Conservation (phyloP, 2,888 invertebrate species). For the Crioceris asparagi region DNA sequence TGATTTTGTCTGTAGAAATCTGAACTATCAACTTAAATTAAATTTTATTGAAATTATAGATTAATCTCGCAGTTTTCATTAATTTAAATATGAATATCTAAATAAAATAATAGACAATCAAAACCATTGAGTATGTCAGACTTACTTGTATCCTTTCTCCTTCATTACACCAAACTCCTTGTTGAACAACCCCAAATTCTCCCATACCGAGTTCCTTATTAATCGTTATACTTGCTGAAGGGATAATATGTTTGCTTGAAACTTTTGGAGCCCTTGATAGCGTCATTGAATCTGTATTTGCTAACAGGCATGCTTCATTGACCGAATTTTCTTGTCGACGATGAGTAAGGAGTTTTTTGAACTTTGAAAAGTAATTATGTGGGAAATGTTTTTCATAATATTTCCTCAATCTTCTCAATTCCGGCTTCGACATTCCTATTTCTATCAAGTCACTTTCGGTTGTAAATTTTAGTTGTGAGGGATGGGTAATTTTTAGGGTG, state of each 20-base stretch:
- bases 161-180: slow-evolving; percentile 94
- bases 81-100: no score
- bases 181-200: slow-evolving; percentile 96
- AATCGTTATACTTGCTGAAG: slow-evolving; percentile 78
- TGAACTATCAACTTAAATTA: no score
- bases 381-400: slow-evolving; percentile 90
- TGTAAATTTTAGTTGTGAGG: slow-evolving; percentile 87
- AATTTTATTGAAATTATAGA: no score
- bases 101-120: no score
- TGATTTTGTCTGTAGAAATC: no score
- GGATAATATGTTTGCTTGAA: slow-evolving; percentile 76
- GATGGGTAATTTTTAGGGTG: slow-evolving; percentile 79
- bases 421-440: slow-evolving; percentile 90
- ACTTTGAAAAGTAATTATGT: slow-evolving; percentile 83
- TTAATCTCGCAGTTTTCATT: no score
- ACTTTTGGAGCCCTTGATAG: slow-evolving; percentile 44
- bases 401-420: slow-evolving; percentile 88
- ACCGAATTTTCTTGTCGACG: slow-evolving; percentile 42
- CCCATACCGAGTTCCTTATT: slow-evolving; percentile 93
- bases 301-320: slow-evolving; percentile 25
- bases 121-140: no score
- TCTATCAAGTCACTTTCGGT: slow-evolving; percentile 83
- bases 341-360: slow-evolving; percentile 69
- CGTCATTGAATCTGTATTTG: slow-evolving; percentile 33
- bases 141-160: slow-evolving; percentile 72